Base-by-base conservation (phyloP, 2,113 vertebrate species). In the Seriola quinqueradiata region DNA sequence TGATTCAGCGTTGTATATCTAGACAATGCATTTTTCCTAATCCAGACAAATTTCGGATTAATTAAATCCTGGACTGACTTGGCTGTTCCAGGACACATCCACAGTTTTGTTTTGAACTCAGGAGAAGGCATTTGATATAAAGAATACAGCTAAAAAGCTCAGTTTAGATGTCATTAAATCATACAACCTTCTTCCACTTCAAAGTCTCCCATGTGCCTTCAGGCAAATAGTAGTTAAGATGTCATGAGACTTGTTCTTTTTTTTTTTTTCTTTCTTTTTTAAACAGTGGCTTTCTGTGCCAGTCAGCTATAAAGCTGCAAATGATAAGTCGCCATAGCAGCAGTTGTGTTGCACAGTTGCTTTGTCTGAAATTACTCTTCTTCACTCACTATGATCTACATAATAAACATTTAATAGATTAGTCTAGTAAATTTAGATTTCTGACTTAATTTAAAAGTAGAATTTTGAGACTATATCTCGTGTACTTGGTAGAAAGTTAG, bases 191-290 rank as follows among this genome's bases (percentile, higher is more conserved):
- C 34, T 55, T 67, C 13, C 59, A n/a, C 32, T 59, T 17, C 48
- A 16, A 42, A 58, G 40, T 58, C 32, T 63, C 32, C 36, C 58
- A 66, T 4, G 9, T 69, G 36, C 66, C 6, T 59, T 54, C 48
- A 65, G 54, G 63, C 28, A 66, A 76, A 67, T 40, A 36, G 44
- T 74, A 58, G n/a, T 77, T 67, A 23, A 76, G 71, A 32, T 78
- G 65, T 87, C 63, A 73, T 23, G 54, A 65, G 57, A 34, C 1
- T 17, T 14, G 5, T 1, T 21, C 9, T 52, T 52, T 50, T 23
- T 59, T 21, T 59, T 14, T 50, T 54, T 72, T 25, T 21, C n/a
- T 52, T 52, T 50, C 21, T 59, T 21, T 59, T 50, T 54, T 72
- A 21, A 66, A 70, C 11, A 38, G 16, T 58, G 25, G 7, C 46